phyloP scores from a whole-genome alignment of 2,113 vertebrate genomes.

The Spea multiplicata region DNA sequence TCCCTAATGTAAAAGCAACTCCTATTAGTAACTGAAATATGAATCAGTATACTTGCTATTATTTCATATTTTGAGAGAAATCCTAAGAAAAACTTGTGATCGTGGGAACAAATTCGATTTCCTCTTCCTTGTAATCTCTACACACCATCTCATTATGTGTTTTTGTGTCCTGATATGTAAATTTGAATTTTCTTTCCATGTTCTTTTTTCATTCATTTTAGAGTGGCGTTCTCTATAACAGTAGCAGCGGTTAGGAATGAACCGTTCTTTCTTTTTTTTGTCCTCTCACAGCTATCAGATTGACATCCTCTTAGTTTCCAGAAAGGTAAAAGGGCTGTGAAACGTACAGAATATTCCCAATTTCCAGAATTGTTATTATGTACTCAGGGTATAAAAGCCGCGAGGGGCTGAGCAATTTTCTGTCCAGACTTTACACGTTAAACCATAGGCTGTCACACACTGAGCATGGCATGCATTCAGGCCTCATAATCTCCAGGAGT shows the following conservation, averaged over 20 bases:
- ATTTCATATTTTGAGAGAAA: too few species aligned
- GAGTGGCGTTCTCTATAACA: too few species aligned
- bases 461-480: background rate
- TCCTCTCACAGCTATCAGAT: background rate
- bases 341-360: constrained; percentile 5
- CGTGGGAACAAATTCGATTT: too few species aligned
- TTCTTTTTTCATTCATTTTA: too few species aligned
- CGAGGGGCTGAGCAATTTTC: background rate
- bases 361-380: constrained; percentile 16
- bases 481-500: constrained; percentile 7
- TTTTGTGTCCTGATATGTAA: too few species aligned
- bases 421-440: background rate
- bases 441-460: constrained; percentile 2
- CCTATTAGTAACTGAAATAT: too few species aligned
- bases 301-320: background rate
- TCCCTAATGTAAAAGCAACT: too few species aligned
- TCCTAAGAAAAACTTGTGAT: too few species aligned
- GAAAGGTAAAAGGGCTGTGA: background rate
- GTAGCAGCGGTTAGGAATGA: background rate
- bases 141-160: too few species aligned
- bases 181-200: too few species aligned
- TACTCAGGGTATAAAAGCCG: background rate
- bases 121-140: too few species aligned
- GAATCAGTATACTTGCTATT: too few species aligned
- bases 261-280: constrained; percentile 1